Evolutionary conservation across 1,140 invertebrate genomes (phyloP).

Genomic region (Bombus polaris): DNA sequence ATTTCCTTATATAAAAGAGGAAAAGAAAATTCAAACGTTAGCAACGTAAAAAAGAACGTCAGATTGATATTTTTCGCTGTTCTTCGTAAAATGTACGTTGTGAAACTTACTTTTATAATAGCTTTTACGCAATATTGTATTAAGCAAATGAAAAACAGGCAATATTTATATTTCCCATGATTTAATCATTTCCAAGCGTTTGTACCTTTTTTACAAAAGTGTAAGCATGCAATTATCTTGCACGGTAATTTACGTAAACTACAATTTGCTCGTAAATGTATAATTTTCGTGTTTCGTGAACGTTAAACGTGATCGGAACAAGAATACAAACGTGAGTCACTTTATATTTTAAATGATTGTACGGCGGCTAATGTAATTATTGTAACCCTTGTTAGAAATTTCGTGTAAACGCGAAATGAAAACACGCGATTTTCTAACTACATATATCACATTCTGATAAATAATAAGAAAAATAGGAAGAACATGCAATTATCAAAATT

Average conservation of each 20-base stretch:
- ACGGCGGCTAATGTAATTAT: background rate
- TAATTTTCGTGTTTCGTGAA: constrained; percentile 21
- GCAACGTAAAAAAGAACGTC: background rate
- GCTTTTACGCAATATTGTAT: constrained; percentile 20
- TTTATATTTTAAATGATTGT: background rate
- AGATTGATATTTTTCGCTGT: background rate
- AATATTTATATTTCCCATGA: constrained; percentile 8
- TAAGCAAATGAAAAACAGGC: background rate
- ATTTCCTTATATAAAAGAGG: background rate
- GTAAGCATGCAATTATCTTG: background rate
- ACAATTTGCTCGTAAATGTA: background rate
- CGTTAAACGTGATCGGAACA: background rate
- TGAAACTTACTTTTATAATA: constrained; percentile 15
- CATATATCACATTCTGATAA: background rate
- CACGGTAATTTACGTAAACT: background rate
- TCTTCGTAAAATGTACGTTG: background rate
- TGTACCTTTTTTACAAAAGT: constrained; percentile 6
- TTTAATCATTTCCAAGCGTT: constrained; percentile 18
- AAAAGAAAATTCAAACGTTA: background rate
- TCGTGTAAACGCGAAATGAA: background rate
- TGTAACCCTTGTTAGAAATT: background rate
- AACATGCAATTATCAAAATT: background rate
- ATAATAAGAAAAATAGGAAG: background rate
- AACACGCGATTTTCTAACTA: background rate
- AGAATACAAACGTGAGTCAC: background rate